Percentiles rank a stretch among this genome's conserved stretches.
These are phyloP conservation scores for Lithodes maja DNA, from an alignment of 2,888 invertebrate genomes.

Conservation along the genomic window DNA sequence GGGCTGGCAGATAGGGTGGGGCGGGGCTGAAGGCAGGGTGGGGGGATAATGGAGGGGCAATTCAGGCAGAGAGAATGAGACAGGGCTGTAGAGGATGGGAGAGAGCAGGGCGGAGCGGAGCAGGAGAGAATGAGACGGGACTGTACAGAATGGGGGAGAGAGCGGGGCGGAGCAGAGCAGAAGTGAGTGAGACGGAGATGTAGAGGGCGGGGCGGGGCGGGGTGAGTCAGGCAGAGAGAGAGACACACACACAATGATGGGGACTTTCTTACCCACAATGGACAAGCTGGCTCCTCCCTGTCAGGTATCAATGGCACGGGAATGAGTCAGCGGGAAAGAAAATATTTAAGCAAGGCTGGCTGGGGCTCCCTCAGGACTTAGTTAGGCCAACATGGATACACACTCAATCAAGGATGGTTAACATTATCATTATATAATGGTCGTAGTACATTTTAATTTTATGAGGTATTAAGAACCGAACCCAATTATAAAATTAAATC, in stretches of 20 bases:
- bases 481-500: too few relatives aligned
- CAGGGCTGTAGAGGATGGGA: background rate
- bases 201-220: background rate
- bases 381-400: background rate
- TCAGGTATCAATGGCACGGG: slow-evolving; percentile 51
- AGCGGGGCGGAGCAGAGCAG: background rate
- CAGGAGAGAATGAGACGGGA: background rate
- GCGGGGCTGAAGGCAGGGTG: too few relatives aligned
- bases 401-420: too few relatives aligned
- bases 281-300: slow-evolving; percentile 66
- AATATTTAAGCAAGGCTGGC: slow-evolving; percentile 30
- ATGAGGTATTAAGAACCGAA: too few relatives aligned
- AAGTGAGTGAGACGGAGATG: slow-evolving; percentile 20
- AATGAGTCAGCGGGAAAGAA: slow-evolving; percentile 47
- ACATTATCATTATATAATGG: too few relatives aligned
- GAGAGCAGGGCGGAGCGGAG: background rate
- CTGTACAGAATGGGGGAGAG: background rate
- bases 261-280: slow-evolving; percentile 64
- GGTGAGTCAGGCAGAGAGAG: slow-evolving; percentile 17
- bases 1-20: too few relatives aligned
- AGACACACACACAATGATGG: slow-evolving; percentile 42
- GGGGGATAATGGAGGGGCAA: background rate
- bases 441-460: too few relatives aligned
- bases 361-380: background rate
- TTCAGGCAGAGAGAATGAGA: background rate